Conservation (phyloP, 2,888 invertebrate species). For the Polylopha cassiicola region DNA sequence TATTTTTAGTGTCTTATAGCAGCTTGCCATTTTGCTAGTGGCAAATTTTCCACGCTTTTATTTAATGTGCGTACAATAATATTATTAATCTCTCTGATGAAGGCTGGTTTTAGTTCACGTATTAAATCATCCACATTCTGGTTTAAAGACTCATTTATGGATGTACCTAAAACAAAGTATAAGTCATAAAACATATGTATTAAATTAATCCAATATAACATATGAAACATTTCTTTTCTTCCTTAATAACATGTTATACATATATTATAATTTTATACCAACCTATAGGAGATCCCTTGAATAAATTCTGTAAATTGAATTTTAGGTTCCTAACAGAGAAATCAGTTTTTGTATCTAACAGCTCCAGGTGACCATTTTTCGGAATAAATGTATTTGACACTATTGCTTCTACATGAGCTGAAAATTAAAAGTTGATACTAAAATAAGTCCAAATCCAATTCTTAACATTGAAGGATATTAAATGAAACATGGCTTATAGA, state of each 20-base stretch:
- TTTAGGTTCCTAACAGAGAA: constrained; percentile 17
- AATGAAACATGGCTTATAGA: too few relatives aligned
- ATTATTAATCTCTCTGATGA: constrained; percentile 20
- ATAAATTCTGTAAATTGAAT: constrained; percentile 22
- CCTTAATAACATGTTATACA: too few relatives aligned
- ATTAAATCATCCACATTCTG: constrained; percentile 18
- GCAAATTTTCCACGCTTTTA: constrained; percentile 17
- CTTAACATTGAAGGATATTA: too few relatives aligned
- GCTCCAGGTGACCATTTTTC: constrained; percentile 10
- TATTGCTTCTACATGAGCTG: constrained; percentile 19
- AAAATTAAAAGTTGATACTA: constrained; percentile 1
- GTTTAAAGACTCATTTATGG: constrained; percentile 22
- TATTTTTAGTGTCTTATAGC: constrained; percentile 14
- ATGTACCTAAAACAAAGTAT: constrained; percentile 22
- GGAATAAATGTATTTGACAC: constrained; percentile 16
- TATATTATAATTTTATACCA: too few relatives aligned
- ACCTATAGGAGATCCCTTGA: constrained; percentile 22
- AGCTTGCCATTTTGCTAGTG: constrained; percentile 21
- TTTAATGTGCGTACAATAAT: constrained; percentile 21
- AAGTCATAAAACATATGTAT: too few relatives aligned
- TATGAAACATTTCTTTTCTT: too few relatives aligned
- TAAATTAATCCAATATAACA: too few relatives aligned
- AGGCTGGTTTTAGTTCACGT: constrained; percentile 21
- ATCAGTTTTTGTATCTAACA: constrained; percentile 16
- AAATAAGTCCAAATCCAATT: too few relatives aligned